Evolutionary conservation across 2,113 vertebrate genomes (phyloP), one percentile per base, ranked within the genome.

Genomic region (Nothocercus julius): DNA sequence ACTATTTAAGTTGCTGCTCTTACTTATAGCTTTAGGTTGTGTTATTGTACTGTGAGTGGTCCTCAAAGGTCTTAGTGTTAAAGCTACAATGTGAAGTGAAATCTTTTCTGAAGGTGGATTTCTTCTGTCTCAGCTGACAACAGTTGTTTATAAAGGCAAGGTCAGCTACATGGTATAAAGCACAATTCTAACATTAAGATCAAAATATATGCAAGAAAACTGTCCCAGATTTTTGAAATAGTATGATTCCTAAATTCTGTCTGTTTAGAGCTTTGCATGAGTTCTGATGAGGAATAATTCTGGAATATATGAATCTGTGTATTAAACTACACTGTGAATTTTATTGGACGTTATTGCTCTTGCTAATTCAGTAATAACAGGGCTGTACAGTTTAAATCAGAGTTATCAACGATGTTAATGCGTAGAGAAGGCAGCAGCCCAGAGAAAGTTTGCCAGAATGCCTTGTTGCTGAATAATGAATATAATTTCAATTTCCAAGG

Each of bases 401-500:
- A 47, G 34, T 85, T 74, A 81, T 72, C 68, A 85, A 28, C 78
- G 58, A 4, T 34, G n/a, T 40, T 13, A 30, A 30, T 25, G 17
- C 32, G n/a, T 53, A 62, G n/a, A 87, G 49, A 73, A 85, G 80
- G 69, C 81, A 92, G 68, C 73, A 92, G 40, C 24, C 18, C 72
- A 61, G 54, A 81, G 53, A 73, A 8, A 56, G 47, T 73, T 90
- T 67, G 11, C 21, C 51, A 79, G 80, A 79, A 34, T 87, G 38
- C 34, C 14, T 81, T 91, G 28, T 82, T 92, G 8, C 5, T 89
- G 42, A 47, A 61, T 97, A 42, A 91, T 68, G 13, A 51, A 82
- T 74, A 15, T 77, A 1, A 92, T 89, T 95, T 83, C 16, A 2
- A 82, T 95, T 82, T n/a, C 40, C 74, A 95, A 99, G 99, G 97